phyloP scores from a whole-genome alignment of 2,888 invertebrate species.

The Neria commutata region DNA sequence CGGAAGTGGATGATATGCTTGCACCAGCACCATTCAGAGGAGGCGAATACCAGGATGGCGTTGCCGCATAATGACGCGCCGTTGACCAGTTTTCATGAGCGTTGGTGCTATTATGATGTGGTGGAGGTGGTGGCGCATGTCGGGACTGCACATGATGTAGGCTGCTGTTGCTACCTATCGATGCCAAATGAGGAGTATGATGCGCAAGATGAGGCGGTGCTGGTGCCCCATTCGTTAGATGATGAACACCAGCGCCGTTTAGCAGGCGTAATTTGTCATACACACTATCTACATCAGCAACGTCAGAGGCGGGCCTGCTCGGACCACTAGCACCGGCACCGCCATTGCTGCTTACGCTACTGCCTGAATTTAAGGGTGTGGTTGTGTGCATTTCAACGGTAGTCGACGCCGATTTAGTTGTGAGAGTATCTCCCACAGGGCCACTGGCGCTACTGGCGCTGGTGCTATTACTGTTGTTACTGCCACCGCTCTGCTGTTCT shows the following conservation, averaged over 20 bases:
- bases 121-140: constrained; percentile 35
- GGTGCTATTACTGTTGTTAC: constrained; percentile 18
- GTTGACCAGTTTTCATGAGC: constrained; percentile 49
- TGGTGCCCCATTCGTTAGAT: constrained; percentile 35
- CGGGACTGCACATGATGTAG: too few relatives aligned
- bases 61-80: constrained; percentile 49
- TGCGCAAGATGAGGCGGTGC: constrained; percentile 36
- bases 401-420: constrained; percentile 15
- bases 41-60: constrained; percentile 57
- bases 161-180: too few relatives aligned
- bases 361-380: constrained; percentile 55
- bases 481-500: constrained; percentile 62
- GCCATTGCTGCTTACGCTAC: constrained; percentile 47
- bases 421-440: constrained; percentile 2
- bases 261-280: constrained; percentile 58
- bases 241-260: constrained; percentile 40
- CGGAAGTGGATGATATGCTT: not conserved
- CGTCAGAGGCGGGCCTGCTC: constrained; percentile 17
- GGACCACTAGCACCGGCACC: constrained; percentile 46
- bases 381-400: constrained; percentile 41
- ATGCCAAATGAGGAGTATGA: constrained; percentile 32
- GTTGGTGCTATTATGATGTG: constrained; percentile 30
- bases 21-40: constrained; percentile 51
- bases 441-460: constrained; percentile 13
- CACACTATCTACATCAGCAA: constrained; percentile 28